These are phyloP conservation scores for Pempheris klunzingeri DNA, from an alignment of 2,797 vertebrate genomes.

Conservation along the genomic window DNA sequence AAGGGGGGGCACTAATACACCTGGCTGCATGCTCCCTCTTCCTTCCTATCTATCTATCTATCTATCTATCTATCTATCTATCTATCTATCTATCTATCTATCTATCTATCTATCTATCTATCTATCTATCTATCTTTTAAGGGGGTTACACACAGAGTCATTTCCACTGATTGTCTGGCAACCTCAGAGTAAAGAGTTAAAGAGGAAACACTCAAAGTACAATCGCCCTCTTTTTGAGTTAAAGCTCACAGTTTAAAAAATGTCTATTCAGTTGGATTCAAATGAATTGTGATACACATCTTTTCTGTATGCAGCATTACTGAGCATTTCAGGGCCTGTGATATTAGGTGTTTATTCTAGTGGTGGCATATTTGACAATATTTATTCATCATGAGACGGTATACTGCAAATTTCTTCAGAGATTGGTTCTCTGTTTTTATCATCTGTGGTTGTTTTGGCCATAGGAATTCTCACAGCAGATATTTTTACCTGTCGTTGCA, in stretches of 20 bases:
- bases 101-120: slow-evolving; percentile 25
- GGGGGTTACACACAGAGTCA: neutral
- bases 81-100: slow-evolving; percentile 27
- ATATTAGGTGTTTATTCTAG: neutral
- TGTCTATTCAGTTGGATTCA: neutral
- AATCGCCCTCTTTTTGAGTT: neutral
- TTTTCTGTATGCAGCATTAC: neutral
- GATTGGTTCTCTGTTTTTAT: neutral
- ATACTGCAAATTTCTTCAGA: neutral
- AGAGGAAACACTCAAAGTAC: neutral
- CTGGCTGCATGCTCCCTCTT: slow-evolving; percentile 43
- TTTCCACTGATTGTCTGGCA: neutral
- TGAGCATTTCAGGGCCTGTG: neutral
- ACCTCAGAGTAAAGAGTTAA: neutral
- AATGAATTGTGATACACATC: neutral
- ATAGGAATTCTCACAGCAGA: neutral
- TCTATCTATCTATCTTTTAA: slow-evolving; percentile 13
- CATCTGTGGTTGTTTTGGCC: neutral
- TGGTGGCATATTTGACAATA: neutral
- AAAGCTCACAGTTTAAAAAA: neutral
- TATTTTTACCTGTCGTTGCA: neutral
- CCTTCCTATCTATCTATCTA: slow-evolving; percentile 31
- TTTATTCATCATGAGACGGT: neutral
- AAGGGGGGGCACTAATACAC: slow-evolving; percentile 60
- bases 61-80: slow-evolving; percentile 28